Evolutionary conservation across 30 jellyfish, hydroid and myxozoan genomes (phyloP).

Genomic region (Pseudorhiza aurosa): DNA sequence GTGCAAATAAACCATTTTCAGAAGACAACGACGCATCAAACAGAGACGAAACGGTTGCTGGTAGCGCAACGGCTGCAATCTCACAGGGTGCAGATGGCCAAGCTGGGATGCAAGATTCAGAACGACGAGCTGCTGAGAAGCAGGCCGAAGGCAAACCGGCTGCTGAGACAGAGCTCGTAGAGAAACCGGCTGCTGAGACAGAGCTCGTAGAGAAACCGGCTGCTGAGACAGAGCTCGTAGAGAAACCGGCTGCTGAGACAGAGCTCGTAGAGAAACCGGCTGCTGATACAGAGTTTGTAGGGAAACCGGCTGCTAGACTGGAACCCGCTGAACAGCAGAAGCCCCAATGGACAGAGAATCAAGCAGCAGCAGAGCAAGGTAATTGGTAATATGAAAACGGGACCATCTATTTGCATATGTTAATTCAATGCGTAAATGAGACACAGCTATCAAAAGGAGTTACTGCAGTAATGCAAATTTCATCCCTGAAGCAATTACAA

Average conservation of each 20-base stretch:
- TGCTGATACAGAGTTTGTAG: no score
- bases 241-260: slow-evolving; percentile 3
- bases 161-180: slow-evolving; percentile 25
- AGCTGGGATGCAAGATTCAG: slow-evolving; percentile 29
- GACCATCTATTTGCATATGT: no score
- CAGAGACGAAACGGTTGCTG: slow-evolving; percentile 47
- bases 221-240: slow-evolving; percentile 8
- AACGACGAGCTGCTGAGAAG: slow-evolving; percentile 26
- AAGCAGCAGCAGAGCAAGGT: no score
- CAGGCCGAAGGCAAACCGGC: slow-evolving; percentile 19
- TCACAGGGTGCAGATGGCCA: slow-evolving; percentile 19
- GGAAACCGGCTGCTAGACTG: no score
- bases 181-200: slow-evolving; percentile 18
- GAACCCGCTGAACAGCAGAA: no score
- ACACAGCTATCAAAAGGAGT: no score
- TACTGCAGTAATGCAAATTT: no score
- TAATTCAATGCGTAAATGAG: no score
- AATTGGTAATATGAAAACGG: no score
- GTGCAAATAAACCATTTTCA: background rate
- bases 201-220: slow-evolving; percentile 12
- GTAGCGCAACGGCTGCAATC: slow-evolving; percentile 43
- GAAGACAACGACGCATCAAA: slow-evolving; percentile 10
- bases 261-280: slow-evolving; percentile 12
- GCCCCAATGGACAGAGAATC: no score
- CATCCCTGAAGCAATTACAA: no score